These are phyloP conservation scores for Paraescarpia echinospica DNA, from an alignment of 1,140 invertebrate species.

Conservation along the genomic window DNA sequence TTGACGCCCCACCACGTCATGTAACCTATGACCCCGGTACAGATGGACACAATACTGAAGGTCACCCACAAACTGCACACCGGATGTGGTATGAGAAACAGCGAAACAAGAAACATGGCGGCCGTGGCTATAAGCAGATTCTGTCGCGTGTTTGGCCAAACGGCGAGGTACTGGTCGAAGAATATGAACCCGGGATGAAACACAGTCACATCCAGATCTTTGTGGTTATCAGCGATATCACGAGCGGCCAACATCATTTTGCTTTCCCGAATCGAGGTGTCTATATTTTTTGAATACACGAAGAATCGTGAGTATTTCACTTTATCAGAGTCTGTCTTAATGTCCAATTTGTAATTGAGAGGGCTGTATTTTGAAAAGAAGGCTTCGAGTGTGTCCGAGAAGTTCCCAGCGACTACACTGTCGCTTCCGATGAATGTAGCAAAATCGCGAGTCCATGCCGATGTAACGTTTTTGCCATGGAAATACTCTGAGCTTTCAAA, in stretches of 20 bases:
- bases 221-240: background rate
- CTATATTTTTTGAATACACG: background rate
- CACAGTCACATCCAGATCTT: background rate
- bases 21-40: constrained; percentile 93
- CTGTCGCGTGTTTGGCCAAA: constrained; percentile 70
- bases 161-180: constrained; percentile 11
- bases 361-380: background rate
- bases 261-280: background rate
- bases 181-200: constrained; percentile 12
- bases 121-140: constrained; percentile 87
- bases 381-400: background rate
- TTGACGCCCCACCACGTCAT: constrained; percentile 95
- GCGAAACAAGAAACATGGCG: constrained; percentile 93
- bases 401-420: background rate
- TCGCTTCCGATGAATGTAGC: background rate
- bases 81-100: constrained; percentile 93
- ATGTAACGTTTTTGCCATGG: background rate
- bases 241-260: background rate
- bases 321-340: background rate
- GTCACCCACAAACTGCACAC: constrained; percentile 92
- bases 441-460: background rate
- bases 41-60: constrained; percentile 94
- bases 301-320: background rate
- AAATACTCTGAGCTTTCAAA: background rate
- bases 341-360: background rate